Percentiles rank a stretch among this genome's conserved stretches.
These are phyloP conservation scores for Arge pagana DNA, from an alignment of 2,888 invertebrate species.

Conservation along the genomic window DNA sequence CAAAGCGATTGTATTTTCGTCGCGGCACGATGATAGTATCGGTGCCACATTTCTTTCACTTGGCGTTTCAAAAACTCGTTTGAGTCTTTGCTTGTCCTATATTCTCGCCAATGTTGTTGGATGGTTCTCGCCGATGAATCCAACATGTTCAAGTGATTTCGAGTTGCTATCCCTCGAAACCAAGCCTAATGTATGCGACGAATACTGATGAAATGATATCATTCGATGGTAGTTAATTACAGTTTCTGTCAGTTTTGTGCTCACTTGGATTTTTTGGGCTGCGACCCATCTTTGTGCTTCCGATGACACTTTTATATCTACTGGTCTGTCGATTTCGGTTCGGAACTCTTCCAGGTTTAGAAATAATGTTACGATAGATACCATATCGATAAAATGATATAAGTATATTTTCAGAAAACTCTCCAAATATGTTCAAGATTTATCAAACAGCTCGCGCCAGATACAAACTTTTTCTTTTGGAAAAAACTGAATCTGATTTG, in stretches of 20 bases:
- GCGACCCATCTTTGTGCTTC: conserved; percentile 31
- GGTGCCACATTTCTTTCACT: conserved; percentile 35
- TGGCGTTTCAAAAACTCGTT: conserved; percentile 29
- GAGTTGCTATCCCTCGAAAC: conserved; percentile 42
- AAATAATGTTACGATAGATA: too few relatives aligned
- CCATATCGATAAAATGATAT: too few relatives aligned
- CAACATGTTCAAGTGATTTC: conserved; percentile 39
- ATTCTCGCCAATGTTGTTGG: conserved; percentile 45
- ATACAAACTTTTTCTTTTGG: too few relatives aligned
- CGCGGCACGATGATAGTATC: conserved; percentile 40
- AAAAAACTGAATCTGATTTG: too few relatives aligned
- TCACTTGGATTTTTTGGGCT: conserved; percentile 39
- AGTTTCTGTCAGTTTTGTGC: conserved; percentile 16
- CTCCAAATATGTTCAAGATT: too few relatives aligned
- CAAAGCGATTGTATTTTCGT: conserved; percentile 44
- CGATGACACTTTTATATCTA: too few relatives aligned
- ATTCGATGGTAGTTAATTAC: background rate
- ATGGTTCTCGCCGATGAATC: conserved; percentile 37
- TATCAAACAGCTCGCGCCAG: too few relatives aligned
- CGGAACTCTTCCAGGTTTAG: too few relatives aligned
- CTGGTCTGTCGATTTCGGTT: too few relatives aligned
- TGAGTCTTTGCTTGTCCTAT: conserved; percentile 28
- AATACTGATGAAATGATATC: background rate
- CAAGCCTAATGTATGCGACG: conserved; percentile 36
- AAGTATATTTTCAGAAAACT: too few relatives aligned